Evolutionary conservation across 2,113 vertebrate species (phyloP).

Genomic region (Python bivittatus): DNA sequence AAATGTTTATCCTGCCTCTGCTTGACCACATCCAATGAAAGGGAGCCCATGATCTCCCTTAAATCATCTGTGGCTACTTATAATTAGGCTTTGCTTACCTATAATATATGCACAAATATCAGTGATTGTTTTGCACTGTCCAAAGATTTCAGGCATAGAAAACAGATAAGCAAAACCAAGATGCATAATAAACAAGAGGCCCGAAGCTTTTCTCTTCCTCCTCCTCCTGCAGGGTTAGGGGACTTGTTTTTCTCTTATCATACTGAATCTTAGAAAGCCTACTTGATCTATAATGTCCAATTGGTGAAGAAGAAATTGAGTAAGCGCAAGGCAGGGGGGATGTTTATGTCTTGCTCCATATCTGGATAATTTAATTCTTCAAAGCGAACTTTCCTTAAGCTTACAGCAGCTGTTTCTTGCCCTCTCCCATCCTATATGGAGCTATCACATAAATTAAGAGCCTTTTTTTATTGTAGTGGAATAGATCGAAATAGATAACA

Average conservation of each 20-base stretch:
- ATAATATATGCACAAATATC: background rate
- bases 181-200: background rate
- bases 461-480: conserved; percentile 1
- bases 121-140: background rate
- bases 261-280: background rate
- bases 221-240: background rate
- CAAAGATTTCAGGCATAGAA: background rate
- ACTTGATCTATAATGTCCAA: background rate
- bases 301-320: background rate
- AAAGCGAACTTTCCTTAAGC: background rate
- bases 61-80: background rate
- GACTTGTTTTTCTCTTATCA: background rate
- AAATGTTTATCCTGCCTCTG: background rate
- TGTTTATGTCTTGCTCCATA: background rate
- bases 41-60: background rate
- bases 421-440: background rate
- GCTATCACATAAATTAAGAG: background rate
- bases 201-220: background rate
- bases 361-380: background rate
- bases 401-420: background rate
- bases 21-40: background rate
- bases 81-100: background rate
- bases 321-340: background rate
- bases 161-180: background rate
- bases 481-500: background rate